phyloP scores from a whole-genome alignment of 2,797 vertebrate genomes.

The Anguilla anguilla region DNA sequence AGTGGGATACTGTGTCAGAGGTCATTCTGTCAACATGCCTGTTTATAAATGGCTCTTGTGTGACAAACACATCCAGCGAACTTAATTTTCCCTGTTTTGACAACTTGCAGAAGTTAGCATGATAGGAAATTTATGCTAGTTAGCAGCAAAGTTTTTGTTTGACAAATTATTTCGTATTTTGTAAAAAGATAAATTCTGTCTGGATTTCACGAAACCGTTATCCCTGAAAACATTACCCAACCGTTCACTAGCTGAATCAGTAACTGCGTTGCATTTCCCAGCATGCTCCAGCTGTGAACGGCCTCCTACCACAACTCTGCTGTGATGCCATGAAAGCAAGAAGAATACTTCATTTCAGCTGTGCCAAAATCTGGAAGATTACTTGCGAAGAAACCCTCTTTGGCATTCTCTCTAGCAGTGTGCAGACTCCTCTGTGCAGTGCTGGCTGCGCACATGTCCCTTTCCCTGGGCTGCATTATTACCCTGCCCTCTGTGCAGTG shows the following conservation, averaged over 20 bases:
- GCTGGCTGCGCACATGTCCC: neutral
- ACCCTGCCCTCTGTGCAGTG: neutral
- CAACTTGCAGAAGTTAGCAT: neutral
- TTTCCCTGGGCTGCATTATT: neutral
- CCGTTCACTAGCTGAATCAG: neutral
- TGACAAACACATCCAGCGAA: neutral
- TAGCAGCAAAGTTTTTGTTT: neutral
- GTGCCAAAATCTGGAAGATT: neutral
- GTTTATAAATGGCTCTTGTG: neutral
- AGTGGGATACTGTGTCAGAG: constrained; percentile 10
- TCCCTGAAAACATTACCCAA: neutral
- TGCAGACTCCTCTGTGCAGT: neutral
- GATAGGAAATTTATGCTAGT: neutral
- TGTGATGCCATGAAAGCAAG: neutral
- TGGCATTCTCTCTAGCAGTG: neutral
- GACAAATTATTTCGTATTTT: neutral
- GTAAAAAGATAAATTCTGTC: neutral
- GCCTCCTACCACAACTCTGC: neutral
- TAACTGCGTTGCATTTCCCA: neutral
- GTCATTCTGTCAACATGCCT: neutral
- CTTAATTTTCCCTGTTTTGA: neutral
- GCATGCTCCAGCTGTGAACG: neutral
- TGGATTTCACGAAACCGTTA: neutral
- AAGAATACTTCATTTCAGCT: neutral
- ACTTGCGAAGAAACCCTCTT: neutral